phyloP scores from a whole-genome alignment of 2,888 invertebrate genomes.

The Tromatobia lineatoria region DNA sequence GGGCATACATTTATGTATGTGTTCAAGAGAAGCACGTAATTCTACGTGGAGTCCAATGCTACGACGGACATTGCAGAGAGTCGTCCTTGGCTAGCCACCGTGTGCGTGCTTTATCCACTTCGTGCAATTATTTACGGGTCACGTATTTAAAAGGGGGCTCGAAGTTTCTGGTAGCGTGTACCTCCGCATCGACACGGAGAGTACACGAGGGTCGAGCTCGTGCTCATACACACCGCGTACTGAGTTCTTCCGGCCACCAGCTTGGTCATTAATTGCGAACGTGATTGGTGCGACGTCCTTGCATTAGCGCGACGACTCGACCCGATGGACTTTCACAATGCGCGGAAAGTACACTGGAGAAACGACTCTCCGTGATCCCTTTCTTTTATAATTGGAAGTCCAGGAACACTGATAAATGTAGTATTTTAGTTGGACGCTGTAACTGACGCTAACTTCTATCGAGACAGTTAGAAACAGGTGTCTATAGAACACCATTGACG shows the following conservation, averaged over 20 bases:
- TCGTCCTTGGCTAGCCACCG: conserved; percentile 34
- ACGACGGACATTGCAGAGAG: conserved; percentile 6
- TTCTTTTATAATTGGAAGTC: conserved; percentile 56
- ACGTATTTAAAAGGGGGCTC: conserved; percentile 79
- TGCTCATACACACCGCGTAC: conserved; percentile 58
- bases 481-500: conserved; percentile 18
- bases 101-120: conserved; percentile 77
- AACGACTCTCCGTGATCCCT: conserved; percentile 1
- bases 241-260: conserved; percentile 63
- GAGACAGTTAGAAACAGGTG: conserved; percentile 14
- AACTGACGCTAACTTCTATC: conserved; percentile 8
- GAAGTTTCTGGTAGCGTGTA: conserved; percentile 41
- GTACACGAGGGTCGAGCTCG: conserved; percentile 19
- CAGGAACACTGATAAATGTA: conserved; percentile 9
- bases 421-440: conserved; percentile 8
- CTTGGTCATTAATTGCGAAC: conserved; percentile 78
- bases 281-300: conserved; percentile 76
- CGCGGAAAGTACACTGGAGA: conserved; percentile 1
- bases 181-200: background rate
- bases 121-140: conserved; percentile 81
- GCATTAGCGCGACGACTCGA: conserved; percentile 37
- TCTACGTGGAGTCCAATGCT: conserved; percentile 21
- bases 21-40: conserved; percentile 30
- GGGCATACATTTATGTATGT: conserved; percentile 8
- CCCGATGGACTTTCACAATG: background rate